Evolutionary conservation across 2,797 vertebrate species (phyloP).

Genomic region (Cephalopachus bancanus): DNA sequence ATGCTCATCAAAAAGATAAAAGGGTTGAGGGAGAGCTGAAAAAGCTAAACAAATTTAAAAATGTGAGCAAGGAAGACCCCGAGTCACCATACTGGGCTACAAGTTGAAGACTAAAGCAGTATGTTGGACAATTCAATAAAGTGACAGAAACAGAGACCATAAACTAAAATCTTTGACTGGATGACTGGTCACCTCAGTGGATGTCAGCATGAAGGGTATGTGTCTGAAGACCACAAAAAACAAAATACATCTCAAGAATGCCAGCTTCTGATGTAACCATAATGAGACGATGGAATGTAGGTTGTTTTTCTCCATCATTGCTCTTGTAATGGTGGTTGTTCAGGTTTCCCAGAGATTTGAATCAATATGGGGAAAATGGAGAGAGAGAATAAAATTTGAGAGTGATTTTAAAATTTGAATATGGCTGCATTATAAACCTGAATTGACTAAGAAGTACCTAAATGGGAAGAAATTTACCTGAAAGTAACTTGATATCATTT

Average conservation of each 20-base stretch:
- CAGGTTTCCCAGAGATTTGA: constrained; percentile 70
- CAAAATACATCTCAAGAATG: not conserved
- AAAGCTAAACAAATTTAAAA: not conserved
- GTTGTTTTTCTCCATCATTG: constrained; percentile 12
- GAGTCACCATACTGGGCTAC: not conserved
- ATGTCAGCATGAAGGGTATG: not conserved
- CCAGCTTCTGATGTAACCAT: not conserved
- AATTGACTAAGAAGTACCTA: constrained; percentile 77
- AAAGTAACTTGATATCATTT: constrained; percentile 78
- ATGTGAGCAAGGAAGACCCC: not conserved
- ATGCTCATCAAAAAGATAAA: not conserved
- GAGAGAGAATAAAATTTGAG: constrained; percentile 66
- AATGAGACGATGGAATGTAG: not conserved
- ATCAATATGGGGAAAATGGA: constrained; percentile 42
- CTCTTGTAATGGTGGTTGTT: constrained; percentile 38
- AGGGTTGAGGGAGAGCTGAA: not conserved
- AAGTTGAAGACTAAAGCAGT: not conserved
- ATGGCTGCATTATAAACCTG: constrained; percentile 50
- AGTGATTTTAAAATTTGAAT: constrained; percentile 72
- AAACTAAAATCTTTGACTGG: not conserved
- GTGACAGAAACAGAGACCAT: not conserved
- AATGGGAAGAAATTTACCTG: constrained; percentile 83
- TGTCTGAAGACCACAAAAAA: not conserved
- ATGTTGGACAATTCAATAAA: not conserved
- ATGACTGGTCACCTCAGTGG: not conserved